A percentile compares a stretch with the other conserved stretches of the same genome.
phyloP scores from a whole-genome alignment of 2,797 vertebrate species.

The Mastacembelus armatus region DNA sequence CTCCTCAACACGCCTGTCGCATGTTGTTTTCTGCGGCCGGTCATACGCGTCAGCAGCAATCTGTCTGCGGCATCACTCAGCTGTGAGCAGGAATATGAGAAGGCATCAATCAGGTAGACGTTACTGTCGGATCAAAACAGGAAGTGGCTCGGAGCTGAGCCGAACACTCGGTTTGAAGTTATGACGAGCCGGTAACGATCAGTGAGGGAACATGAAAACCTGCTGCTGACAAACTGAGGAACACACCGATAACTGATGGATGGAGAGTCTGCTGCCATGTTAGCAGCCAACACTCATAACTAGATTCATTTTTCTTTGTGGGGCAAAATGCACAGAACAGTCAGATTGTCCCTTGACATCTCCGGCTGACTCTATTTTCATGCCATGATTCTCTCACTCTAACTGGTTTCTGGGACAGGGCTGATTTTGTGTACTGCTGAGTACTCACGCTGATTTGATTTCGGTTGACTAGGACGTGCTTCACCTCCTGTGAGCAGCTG shows the following conservation, averaged over 20 bases:
- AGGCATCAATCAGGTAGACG: slow-evolving; percentile 46
- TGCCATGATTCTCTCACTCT: no score
- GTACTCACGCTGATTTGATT: no score
- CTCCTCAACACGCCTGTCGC: slow-evolving; percentile 53
- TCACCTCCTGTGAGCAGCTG: no score
- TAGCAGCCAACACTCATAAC: no score
- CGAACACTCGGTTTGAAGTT: slow-evolving; percentile 16
- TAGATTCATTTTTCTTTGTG: no score
- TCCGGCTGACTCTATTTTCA: no score
- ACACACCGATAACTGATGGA: slow-evolving; percentile 14
- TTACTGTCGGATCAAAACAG: slow-evolving; percentile 40
- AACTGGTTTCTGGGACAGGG: no score
- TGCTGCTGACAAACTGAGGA: slow-evolving; percentile 34
- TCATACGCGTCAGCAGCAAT: slow-evolving; percentile 63
- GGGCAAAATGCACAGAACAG: no score
- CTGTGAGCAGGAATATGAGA: slow-evolving; percentile 29
- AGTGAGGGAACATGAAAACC: slow-evolving; percentile 35
- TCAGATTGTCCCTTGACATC: no score
- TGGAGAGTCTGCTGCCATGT: background rate
- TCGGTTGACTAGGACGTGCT: no score
- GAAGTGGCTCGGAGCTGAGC: slow-evolving; percentile 41
- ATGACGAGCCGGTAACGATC: slow-evolving; percentile 37
- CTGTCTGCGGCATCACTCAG: slow-evolving; percentile 43
- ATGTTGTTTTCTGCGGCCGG: slow-evolving; percentile 47
- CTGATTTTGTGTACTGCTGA: no score